phyloP scores from a whole-genome alignment of 2,888 invertebrate species.

The Lordiphosa andalusiaca region DNA sequence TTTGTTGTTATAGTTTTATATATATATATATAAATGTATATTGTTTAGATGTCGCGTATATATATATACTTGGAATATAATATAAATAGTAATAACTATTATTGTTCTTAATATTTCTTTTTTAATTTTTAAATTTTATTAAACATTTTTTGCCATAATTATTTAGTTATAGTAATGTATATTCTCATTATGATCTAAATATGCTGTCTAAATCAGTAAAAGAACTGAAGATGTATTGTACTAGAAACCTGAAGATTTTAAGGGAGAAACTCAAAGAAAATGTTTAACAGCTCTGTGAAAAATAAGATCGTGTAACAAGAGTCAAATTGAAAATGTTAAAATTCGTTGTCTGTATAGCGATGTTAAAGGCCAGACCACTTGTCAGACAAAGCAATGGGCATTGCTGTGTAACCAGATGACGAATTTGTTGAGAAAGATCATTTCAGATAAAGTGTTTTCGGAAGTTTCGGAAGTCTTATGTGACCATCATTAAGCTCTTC shows the following conservation, averaged over 20 bases:
- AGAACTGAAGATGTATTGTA: constrained; percentile 24
- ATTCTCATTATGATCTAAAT: constrained; percentile 64
- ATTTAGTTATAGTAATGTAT: constrained; percentile 61
- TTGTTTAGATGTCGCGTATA: constrained; percentile 51
- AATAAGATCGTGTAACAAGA: too few species aligned
- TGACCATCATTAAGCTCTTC: too few species aligned
- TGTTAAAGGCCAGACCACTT: too few species aligned
- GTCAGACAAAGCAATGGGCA: too few species aligned
- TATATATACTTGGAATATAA: constrained; percentile 74
- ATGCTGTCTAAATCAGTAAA: constrained; percentile 51
- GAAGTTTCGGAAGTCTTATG: too few species aligned
- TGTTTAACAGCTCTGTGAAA: neutral
- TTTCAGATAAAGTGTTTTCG: too few species aligned
- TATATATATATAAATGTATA: constrained; percentile 53
- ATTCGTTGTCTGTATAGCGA: too few species aligned
- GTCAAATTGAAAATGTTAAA: too few species aligned
- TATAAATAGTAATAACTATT: constrained; percentile 81
- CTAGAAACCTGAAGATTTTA: constrained; percentile 59
- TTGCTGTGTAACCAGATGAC: too few species aligned
- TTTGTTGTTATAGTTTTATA: constrained; percentile 38
- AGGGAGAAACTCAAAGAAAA: constrained; percentile 6
- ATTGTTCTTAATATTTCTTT: constrained; percentile 80
- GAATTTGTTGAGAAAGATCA: too few species aligned
- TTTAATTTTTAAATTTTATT: constrained; percentile 38
- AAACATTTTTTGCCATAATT: constrained; percentile 59